Base-by-base conservation (phyloP, 1,140 invertebrate species). In the Colletes gigas region DNA sequence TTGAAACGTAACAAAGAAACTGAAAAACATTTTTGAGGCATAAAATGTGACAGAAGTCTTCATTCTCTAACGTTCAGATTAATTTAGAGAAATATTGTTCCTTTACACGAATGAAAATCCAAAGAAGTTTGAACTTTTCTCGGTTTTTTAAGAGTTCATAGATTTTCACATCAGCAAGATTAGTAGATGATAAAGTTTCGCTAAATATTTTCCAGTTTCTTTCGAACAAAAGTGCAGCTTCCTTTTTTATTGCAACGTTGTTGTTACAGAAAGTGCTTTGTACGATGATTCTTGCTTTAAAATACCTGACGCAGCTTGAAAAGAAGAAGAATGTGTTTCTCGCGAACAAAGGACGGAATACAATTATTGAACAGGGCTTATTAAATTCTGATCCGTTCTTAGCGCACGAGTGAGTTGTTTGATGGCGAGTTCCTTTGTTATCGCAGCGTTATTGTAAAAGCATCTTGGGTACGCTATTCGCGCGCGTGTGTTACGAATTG, bases 341-440 rank as follows among this genome's bases (percentile, higher is more conserved):
- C 1, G 2, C 2, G 17, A 70, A 70, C 68, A 70, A 70, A 55
- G 52, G 52, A 5, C 7, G 30, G 52, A n/a, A 70, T 55, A 15
- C 7, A 70, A 70, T 70, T 39, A 70, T 30, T 39, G 52, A 39
- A 21, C 47, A 14, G 52, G 30, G 68, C 68, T 55, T 70, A 54
- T 55, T 55, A 70, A 70, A 70, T 70, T 39, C 50, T 15, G 68
- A 70, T 54, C 30, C 15, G 52, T 69, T 52, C 21, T 54, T 30
- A 9, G 19, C 9, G 7, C 21, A 14, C 44, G 19, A 21, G 15
- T 55, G 39, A 52, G 47, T 39, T 41, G 52, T 39, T 15, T 3
- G 50, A 7, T 9, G 5, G 21, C 3, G 15, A 15, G 17, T 39
- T 70, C 68, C 39, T 70, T 70, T 70, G 68, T 70, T 70, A 55